Base-by-base conservation (phyloP, 2,888 invertebrate species). In the Norana najaformis region DNA sequence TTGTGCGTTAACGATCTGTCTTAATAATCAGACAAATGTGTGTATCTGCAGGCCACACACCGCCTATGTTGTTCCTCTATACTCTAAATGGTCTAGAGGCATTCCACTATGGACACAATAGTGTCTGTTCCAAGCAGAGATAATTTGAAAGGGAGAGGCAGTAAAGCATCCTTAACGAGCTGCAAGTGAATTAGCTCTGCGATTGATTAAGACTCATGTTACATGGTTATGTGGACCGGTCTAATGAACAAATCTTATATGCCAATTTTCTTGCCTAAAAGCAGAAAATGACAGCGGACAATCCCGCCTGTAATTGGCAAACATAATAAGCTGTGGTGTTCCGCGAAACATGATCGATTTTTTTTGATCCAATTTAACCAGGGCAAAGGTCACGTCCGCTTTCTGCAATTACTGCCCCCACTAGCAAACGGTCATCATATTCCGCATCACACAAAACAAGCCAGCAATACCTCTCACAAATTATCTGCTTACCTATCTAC, bases 331-430 rank as follows among this genome's bases (percentile, higher is more conserved):
- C 69, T 30, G 69, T 11, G 69, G 11, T n/a, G n/a, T 69, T 2
- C 23, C n/a, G 13, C 6, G 69, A 69, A 69, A 69, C 69, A 16
- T n/a, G 69, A 69, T 69, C 69, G n/a, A 69, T 69, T n/a, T 69
- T n/a, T 69, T 69, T 69, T 69, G 69, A 69, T 69, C 69, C 69
- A 69, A 69, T 69, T 69, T 69, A 69, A 69, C 69, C 30, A 69
- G 13, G 69, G 16, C 30, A n/a, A 69, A 69, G 69, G 11, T 16
- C 8, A 13, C n/a, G n/a, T 69, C 30, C 1, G 13, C 69, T 69
- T n/a, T n/a, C 69, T 69, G 69, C 69, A 69, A 69, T 69, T 69
- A n/a, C n/a, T n/a, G n/a, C 69, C 69, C 69, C 69, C n/a, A 69
- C 30, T 69, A 47, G 69, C 69, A 8, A 8, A 16, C 69, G 1